Evolutionary conservation across 2,113 vertebrate genomes (phyloP).

Genomic region (Egretta garzetta): DNA sequence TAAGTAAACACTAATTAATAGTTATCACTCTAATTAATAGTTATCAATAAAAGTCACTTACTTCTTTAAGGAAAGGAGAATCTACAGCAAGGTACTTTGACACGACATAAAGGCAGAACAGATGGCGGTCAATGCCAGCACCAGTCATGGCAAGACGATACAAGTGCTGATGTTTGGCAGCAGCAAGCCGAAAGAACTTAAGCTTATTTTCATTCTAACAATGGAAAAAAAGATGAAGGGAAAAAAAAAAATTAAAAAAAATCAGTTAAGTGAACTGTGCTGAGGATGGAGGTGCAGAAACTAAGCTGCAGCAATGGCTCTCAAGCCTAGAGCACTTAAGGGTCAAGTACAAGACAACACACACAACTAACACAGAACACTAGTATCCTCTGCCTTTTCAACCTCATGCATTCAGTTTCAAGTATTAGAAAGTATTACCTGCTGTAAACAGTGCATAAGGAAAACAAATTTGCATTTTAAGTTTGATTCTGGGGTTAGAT

Average conservation of each 20-base stretch:
- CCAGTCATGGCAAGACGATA: conserved; percentile 94
- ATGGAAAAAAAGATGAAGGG: not conserved
- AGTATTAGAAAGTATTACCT: not conserved
- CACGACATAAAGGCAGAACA: conserved; percentile 97
- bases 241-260: not conserved
- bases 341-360: not conserved
- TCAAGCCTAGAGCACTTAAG: not conserved
- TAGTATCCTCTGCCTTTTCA: not conserved
- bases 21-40: too few relatives aligned
- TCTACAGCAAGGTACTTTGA: conserved; percentile 95
- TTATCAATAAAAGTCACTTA: not conserved
- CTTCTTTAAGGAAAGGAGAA: conserved; percentile 94
- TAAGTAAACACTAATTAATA: too few relatives aligned
- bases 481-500: not conserved
- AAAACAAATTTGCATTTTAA: not conserved
- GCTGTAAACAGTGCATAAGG: not conserved
- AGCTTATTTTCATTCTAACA: conserved; percentile 81
- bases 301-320: not conserved
- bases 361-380: not conserved
- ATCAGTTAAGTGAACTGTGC: not conserved
- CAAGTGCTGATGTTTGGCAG: conserved; percentile 87
- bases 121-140: conserved; percentile 91
- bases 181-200: conserved; percentile 78
- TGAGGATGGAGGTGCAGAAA: not conserved
- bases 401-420: not conserved